Percentiles rank a stretch among this genome's conserved stretches.
phyloP scores from a whole-genome alignment of 2,888 invertebrate species.

The Geotrupes spiniger region DNA sequence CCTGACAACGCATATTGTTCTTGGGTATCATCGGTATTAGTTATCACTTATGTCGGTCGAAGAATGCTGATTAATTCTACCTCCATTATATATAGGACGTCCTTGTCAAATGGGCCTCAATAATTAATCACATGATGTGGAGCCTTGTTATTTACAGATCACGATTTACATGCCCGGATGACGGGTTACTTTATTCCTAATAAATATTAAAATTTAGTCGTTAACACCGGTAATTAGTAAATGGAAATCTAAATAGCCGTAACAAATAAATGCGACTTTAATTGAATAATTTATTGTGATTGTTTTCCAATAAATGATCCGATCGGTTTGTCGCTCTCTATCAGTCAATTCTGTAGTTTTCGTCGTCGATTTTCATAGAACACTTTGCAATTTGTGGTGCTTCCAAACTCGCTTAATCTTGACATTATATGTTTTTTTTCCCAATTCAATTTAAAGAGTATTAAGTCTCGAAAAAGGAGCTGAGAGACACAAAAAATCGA shows the following conservation, averaged over 20 bases:
- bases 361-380: background rate
- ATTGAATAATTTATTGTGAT: too few relatives aligned
- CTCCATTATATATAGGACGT: constrained; percentile 5
- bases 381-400: too few relatives aligned
- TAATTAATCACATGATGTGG: constrained; percentile 30
- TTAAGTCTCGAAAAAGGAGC: too few relatives aligned
- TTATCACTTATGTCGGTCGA: constrained; percentile 2
- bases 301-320: background rate
- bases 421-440: too few relatives aligned
- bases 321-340: too few relatives aligned
- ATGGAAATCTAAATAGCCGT: constrained; percentile 34
- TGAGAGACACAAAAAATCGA: too few relatives aligned
- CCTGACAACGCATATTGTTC: constrained; percentile 1
- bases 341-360: too few relatives aligned
- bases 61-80: constrained; percentile 5
- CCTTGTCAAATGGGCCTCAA: constrained; percentile 26
- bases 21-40: constrained; percentile 1
- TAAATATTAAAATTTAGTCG: constrained; percentile 34
- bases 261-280: constrained; percentile 9
- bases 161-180: constrained; percentile 27
- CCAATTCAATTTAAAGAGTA: too few relatives aligned
- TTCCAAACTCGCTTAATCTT: too few relatives aligned
- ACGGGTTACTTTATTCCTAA: constrained; percentile 28
- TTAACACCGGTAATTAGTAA: constrained; percentile 37
- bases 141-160: constrained; percentile 30